These are phyloP conservation scores for Melikaiella ostensackeni DNA, from an alignment of 2,888 invertebrate genomes.

Conservation along the genomic window DNA sequence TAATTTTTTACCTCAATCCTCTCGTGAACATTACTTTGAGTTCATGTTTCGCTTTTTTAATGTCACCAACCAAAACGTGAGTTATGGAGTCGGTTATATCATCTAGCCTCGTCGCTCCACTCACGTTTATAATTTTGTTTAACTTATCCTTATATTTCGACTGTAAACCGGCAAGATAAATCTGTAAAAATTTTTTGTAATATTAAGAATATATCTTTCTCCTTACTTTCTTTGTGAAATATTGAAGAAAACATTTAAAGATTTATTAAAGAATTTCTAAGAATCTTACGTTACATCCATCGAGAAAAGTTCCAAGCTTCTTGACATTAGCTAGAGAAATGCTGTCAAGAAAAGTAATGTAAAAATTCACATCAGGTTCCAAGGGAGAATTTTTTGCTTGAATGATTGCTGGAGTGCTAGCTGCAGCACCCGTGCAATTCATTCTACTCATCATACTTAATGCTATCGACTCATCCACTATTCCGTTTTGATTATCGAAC, in stretches of 20 bases:
- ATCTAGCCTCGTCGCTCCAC: constrained; percentile 91
- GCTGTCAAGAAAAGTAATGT: constrained; percentile 59
- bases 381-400: background rate
- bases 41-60: constrained; percentile 77
- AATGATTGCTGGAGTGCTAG: background rate
- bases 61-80: constrained; percentile 87
- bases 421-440: constrained; percentile 23
- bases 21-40: constrained; percentile 73
- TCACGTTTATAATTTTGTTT: constrained; percentile 84
- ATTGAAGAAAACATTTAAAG: too few species aligned
- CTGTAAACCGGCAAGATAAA: constrained; percentile 85
- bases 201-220: too few species aligned
- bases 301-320: constrained; percentile 89
- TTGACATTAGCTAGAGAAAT: constrained; percentile 84
- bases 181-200: constrained; percentile 74
- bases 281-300: constrained; percentile 88
- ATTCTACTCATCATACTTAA: constrained; percentile 55
- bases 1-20: constrained; percentile 63
- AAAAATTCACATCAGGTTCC: constrained; percentile 49
- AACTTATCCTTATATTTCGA: constrained; percentile 83
- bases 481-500: constrained; percentile 54
- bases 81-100: constrained; percentile 87
- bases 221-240: too few species aligned
- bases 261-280: too few species aligned
- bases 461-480: constrained; percentile 67